A percentile compares a stretch with the other conserved stretches of the same genome.
phyloP scores from a whole-genome alignment of 92 coral and sea anemone genomes.

The Paramuricea clavata region DNA sequence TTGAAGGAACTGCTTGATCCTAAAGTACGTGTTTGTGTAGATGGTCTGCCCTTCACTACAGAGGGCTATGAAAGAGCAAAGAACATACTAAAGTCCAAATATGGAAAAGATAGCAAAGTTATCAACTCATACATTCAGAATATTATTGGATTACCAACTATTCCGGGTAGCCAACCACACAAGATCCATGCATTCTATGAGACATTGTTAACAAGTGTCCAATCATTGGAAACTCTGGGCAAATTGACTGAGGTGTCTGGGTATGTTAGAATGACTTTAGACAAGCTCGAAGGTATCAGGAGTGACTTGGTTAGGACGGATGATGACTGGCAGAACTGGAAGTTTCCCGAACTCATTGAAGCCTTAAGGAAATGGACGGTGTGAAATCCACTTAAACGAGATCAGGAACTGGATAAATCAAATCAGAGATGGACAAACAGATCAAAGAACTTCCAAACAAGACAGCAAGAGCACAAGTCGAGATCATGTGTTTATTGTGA shows the following conservation, averaged over 20 bases:
- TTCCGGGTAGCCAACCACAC: background rate
- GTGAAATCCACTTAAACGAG: background rate
- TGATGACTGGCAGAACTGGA: background rate
- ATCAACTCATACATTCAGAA: background rate
- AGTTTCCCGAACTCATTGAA: background rate
- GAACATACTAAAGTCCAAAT: constrained; percentile 3
- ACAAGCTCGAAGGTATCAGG: background rate
- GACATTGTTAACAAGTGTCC: background rate
- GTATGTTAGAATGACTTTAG: background rate
- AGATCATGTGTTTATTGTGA: constrained; percentile 39
- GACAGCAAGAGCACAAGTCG: background rate
- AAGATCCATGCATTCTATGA: constrained; percentile 3
- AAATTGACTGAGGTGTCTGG: background rate
- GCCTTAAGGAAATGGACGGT: constrained; percentile 1
- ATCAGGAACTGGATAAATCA: background rate
- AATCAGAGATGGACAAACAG: background rate
- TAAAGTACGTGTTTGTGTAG: background rate
- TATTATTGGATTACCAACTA: background rate
- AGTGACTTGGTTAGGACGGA: background rate
- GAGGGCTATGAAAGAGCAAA: constrained; percentile 24
- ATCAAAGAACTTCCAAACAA: background rate
- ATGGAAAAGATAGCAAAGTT: background rate
- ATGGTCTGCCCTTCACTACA: background rate
- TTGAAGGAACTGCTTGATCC: background rate
- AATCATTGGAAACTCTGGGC: constrained; percentile 4